Base-by-base conservation (phyloP, 2,113 vertebrate species). In the Aptenodytes patagonicus region DNA sequence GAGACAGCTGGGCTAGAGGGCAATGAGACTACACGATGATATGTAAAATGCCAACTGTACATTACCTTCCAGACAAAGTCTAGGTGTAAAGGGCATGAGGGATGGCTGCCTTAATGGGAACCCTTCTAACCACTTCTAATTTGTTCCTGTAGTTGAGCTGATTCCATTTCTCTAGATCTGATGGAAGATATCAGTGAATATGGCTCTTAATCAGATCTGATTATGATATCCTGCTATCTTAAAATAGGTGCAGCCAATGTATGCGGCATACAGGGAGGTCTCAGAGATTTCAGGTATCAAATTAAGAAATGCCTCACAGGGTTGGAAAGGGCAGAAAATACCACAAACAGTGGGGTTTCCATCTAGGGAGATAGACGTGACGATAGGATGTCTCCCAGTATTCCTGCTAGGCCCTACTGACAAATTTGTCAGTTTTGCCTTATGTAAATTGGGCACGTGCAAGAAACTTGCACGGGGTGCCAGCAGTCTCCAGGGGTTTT, bases 11-110 rank as follows among this genome's bases (percentile, higher is more conserved):
- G 70, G 83, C 94, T 42, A 65, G 71, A 94, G 72, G 87, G 79
- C 93, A 95, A 34, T 22, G 76, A 91, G 90, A 71, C 72, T 71
- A 71, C 66, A 70, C 0, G 2, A 46, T 31, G 71, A 78, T 55
- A 83, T 24, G 76, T 57, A 90, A 95, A 97, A 96, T 90, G 73
- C 75, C 92, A 94, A 90, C 83, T 40, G 46, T 40, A 62, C 79
- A 34, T 36, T 93, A 80, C 62, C 75, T 85, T 92, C 77, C 85
- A 73, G 52, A 83, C 71, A 89, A 69, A 93, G 62, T 20, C 51
- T 34, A 87, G 82, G 90, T 96, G 87, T 71, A 89, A 95, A 97
- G 93, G 78, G 65, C 72, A 90, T 49, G 75, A 96, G 85, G 62
- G 70, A 81, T 77, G 62, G 62, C 68, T 92, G 61, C 64, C 83